These are phyloP conservation scores for Pilophorus perplexus DNA, from an alignment of 2,888 invertebrate species.

Conservation along the genomic window DNA sequence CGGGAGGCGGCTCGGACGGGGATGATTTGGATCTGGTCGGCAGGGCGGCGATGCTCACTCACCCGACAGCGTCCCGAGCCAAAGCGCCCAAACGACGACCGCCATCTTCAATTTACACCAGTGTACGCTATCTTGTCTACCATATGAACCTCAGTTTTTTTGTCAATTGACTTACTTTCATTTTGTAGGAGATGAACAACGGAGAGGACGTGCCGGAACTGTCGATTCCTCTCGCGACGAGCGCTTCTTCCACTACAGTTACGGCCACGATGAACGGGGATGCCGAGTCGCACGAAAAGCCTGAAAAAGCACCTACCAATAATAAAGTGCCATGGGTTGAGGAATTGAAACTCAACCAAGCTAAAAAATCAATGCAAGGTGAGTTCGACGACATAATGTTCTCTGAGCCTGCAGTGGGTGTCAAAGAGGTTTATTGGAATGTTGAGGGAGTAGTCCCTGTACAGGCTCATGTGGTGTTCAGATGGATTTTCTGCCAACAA, in stretches of 20 bases:
- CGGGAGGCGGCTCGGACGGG: conserved; percentile 36
- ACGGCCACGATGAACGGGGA: conserved; percentile 52
- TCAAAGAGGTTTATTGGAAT: too few relatives aligned
- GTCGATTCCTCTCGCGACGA: conserved; percentile 10
- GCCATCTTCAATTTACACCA: conserved; percentile 59
- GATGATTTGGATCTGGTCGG: conserved; percentile 56
- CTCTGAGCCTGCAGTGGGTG: too few relatives aligned
- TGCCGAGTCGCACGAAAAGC: conserved; percentile 50
- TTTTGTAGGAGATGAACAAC: conserved; percentile 13
- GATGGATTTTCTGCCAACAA: too few relatives aligned
- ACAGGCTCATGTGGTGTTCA: too few relatives aligned
- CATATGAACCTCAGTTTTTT: too few relatives aligned
- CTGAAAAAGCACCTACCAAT: conserved; percentile 60
- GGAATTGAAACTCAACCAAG: conserved; percentile 75
- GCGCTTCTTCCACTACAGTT: conserved; percentile 27
- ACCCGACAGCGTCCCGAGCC: conserved; percentile 58
- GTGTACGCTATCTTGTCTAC: too few relatives aligned
- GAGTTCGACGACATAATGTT: too few relatives aligned
- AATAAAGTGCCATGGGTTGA: conserved; percentile 77
- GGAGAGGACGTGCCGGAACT: conserved; percentile 19
- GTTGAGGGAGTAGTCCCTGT: too few relatives aligned
- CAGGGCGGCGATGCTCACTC: conserved; percentile 54
- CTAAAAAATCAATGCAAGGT: conserved; percentile 56
- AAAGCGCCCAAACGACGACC: conserved; percentile 67
- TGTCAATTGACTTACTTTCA: too few relatives aligned